Evolutionary conservation across 2,797 vertebrate species (phyloP), one percentile per base, ranked within the genome.

Genomic region (Aselliscus stoliczkanus): DNA sequence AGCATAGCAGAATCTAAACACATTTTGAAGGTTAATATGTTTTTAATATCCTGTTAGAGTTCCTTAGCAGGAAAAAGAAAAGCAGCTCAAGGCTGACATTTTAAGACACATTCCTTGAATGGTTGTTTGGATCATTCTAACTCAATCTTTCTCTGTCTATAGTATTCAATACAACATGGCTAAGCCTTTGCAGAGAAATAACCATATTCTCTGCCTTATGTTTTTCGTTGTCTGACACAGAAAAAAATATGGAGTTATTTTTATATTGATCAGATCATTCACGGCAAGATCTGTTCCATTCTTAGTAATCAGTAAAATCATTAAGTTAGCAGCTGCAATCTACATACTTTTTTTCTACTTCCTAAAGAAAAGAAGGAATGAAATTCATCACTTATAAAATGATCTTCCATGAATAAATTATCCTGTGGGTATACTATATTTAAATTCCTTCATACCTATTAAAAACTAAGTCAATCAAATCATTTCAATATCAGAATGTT

Each of bases 361-460:
- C 95, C 97, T 96, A 81, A 69, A 47, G 94, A 94, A 98, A 97
- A 98, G 96, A 93, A 97, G 13, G 90, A 96, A 98, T 20, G 62
- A 98, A 98, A 98, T 95, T 90, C 95, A 97, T 97, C 97, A 93
- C 79, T 97, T 98, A 97, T 90, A 96, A 98, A 98, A 98, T 96
- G 96, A 95, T 98, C 83, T 89, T 95, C 88, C 73, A 97, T 95
- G 98, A 98, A 98, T 98, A 98, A 98, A 97, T 98, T 98, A 98
- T 94, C 92, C 79, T 94, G 25, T 23, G 1, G 95, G 88, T 98
- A 96, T 97, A 98, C 97, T 97, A 82, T 97, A 97, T 98, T 96
- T 96, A 97, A 98, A 98, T 97, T 96, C 97, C 93, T 92, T 94
- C 94, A 94, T 97, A 91, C 70, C 93, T 98, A 96, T 96, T 98